Conservation (phyloP, 2,797 vertebrate species). For the Alauda arvensis region DNA sequence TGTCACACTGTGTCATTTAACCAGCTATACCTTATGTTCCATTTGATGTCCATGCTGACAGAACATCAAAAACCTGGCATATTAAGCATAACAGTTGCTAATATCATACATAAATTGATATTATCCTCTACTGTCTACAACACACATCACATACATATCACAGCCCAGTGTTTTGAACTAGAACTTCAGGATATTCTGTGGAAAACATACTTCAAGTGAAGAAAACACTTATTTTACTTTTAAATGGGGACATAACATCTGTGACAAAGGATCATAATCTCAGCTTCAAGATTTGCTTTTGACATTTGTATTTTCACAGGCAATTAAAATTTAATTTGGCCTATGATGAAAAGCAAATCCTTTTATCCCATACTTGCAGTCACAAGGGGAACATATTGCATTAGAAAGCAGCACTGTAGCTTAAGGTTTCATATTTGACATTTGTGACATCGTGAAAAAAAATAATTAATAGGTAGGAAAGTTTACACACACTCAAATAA, state of each 20-base stretch:
- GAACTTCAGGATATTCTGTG: background rate
- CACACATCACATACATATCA: background rate
- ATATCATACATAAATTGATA: background rate
- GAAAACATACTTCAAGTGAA: constrained; percentile 34
- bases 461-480: background rate
- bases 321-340: constrained; percentile 76
- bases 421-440: constrained; percentile 38
- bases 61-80: background rate
- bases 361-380: constrained; percentile 63
- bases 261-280: constrained; percentile 40
- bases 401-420: constrained; percentile 55
- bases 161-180: constrained; percentile 1
- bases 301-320: constrained; percentile 72
- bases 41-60: background rate
- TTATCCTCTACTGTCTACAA: background rate
- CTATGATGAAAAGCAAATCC: constrained; percentile 68
- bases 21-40: background rate
- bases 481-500: rapidly evolving
- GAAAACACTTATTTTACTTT: constrained; percentile 62
- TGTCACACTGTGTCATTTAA: background rate
- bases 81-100: background rate
- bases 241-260: constrained; percentile 45
- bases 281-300: constrained; percentile 66
- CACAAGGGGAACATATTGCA: constrained; percentile 45
- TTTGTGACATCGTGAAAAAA: constrained; percentile 28